Base-by-base conservation (phyloP, 2,888 invertebrate genomes). In the Orthonevra nobilis region DNA sequence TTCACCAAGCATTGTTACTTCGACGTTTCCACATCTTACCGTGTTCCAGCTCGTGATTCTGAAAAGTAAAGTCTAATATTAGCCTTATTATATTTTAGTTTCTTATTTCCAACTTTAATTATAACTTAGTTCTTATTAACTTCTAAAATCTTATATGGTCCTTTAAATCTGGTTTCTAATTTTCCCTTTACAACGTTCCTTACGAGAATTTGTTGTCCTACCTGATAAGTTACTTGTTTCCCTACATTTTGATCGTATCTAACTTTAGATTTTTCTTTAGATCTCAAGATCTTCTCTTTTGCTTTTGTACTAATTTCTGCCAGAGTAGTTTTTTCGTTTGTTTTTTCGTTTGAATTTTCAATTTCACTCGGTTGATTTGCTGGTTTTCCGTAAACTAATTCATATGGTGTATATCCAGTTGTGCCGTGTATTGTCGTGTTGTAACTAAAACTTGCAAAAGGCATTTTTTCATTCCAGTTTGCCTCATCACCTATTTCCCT, bases 391-490 rank as follows among this genome's bases (percentile, higher is more conserved):
- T 40, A 56, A 19, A 56, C 40, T 40, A 56, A 40, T 19, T 56
- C 40, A 7, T 56, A 56, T 3, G 56, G 40, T 17, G 40, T 56
- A 6, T 56, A 56, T 6, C 28, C 40, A 4, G 19, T 56, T 14
- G 40, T 56, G 20, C 30, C 28, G 19, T 56, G 56, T 10, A 40
- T 17, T 17, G 56, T 40, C 28, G 56, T 56, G 10, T 30, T 38
- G 23, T 40, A 56, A 40, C 56, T 40, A 23, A 40, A 56, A n/a
- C 26, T n/a, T n/a, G n/a, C n/a, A n/a, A n/a, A n/a, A n/a, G n/a
- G n/a, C n/a, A n/a, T n/a, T n/a, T n/a, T n/a, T n/a, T n/a, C n/a
- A n/a, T n/a, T n/a, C n/a, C n/a, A n/a, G n/a, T n/a, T n/a, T n/a
- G n/a, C n/a, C n/a, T n/a, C n/a, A n/a, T n/a, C n/a, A n/a, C n/a